Conservation (phyloP, 2,113 vertebrate species). For the Notarius lentiginosus region DNA sequence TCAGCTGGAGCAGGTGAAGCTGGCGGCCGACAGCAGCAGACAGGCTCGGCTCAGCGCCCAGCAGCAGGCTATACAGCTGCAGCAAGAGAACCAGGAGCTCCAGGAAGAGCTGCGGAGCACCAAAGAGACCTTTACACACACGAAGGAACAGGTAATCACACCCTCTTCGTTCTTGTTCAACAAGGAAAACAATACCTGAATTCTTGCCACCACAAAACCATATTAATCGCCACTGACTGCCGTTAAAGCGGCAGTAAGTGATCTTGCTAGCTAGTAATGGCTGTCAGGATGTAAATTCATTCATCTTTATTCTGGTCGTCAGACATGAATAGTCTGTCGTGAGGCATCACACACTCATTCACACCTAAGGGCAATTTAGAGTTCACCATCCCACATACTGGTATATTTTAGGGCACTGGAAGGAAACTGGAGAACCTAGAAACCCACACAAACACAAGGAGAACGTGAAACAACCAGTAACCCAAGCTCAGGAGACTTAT, state of each 20-base stretch:
- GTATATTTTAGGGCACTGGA: not conserved
- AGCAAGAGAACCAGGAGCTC: constrained; percentile 51
- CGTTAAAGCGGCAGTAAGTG: not conserved
- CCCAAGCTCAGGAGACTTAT: not conserved
- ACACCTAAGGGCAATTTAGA: not conserved
- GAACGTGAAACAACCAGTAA: not conserved
- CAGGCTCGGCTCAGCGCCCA: constrained; percentile 58
- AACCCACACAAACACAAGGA: not conserved
- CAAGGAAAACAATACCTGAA: not conserved
- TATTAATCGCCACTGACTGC: constrained; percentile 64
- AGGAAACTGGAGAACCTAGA: not conserved
- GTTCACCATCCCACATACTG: not conserved
- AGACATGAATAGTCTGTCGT: not conserved
- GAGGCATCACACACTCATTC: not conserved
- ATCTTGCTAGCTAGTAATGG: not conserved
- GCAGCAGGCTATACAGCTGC: constrained; percentile 57
- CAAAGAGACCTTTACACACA: constrained; percentile 47
- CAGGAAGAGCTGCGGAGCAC: constrained; percentile 57
- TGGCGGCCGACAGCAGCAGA: constrained; percentile 57
- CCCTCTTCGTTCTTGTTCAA: not conserved
- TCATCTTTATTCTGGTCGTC: not conserved
- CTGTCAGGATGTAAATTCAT: not conserved
- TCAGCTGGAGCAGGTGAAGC: constrained; percentile 51
- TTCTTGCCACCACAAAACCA: constrained; percentile 20
- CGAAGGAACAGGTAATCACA: constrained; percentile 67